Conservation (phyloP, 2,797 vertebrate species). For the Hippoglossus hippoglossus region DNA sequence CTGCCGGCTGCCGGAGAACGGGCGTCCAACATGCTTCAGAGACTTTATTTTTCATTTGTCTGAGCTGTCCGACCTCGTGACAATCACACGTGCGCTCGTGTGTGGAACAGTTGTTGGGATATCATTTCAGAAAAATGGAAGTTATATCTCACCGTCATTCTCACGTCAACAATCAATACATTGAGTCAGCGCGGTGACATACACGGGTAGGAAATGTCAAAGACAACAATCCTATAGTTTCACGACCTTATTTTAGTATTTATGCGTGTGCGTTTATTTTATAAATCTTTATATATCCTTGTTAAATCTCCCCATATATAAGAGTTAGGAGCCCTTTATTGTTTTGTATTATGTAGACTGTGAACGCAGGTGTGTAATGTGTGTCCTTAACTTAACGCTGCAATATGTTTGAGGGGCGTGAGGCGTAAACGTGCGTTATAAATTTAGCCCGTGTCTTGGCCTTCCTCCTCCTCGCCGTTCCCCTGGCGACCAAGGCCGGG, state of each 20-base stretch:
- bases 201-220: neutral
- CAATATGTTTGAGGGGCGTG: slow-evolving; percentile 70
- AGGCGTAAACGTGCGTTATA: slow-evolving; percentile 69
- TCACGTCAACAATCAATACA: slow-evolving; percentile 28
- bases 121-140: slow-evolving; percentile 68
- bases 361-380: neutral
- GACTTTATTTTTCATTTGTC: slow-evolving; percentile 73
- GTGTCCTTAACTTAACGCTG: slow-evolving; percentile 55
- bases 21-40: slow-evolving; percentile 66
- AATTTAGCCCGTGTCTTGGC: slow-evolving; percentile 75
- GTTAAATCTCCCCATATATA: neutral
- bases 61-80: slow-evolving; percentile 71
- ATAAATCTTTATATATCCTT: neutral
- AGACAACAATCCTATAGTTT: neutral
- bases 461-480: slow-evolving; percentile 24
- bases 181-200: neutral
- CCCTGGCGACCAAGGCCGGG: slow-evolving; percentile 66
- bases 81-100: slow-evolving; percentile 71
- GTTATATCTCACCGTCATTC: slow-evolving; percentile 37
- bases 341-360: neutral
- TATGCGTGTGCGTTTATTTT: neutral
- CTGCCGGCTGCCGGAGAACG: slow-evolving; percentile 12
- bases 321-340: neutral
- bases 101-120: slow-evolving; percentile 75
- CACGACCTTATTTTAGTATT: too few species aligned